These are phyloP conservation scores for Neosalanx taihuensis DNA, from an alignment of 2,797 vertebrate species.

Conservation along the genomic window DNA sequence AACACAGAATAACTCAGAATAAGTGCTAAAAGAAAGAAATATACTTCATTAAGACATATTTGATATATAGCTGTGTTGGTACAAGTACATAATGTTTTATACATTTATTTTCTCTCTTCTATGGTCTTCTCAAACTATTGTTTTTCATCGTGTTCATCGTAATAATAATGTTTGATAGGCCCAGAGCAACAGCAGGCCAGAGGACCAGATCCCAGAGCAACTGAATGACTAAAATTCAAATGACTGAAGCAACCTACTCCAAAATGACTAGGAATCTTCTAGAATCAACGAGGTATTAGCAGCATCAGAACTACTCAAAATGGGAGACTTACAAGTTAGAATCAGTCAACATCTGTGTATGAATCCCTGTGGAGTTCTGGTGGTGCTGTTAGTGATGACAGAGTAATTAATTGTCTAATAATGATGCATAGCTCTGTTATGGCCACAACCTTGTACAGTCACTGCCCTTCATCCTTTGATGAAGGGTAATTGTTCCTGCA, in stretches of 20 bases:
- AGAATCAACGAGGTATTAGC: no score
- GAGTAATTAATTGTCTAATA: slow-evolving; percentile 73
- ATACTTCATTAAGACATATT: not conserved
- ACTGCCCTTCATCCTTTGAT: slow-evolving; percentile 67
- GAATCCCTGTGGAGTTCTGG: slow-evolving; percentile 42
- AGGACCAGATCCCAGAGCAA: slow-evolving; percentile 40
- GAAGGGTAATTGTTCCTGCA: slow-evolving; percentile 67
- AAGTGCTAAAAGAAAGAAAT: no score
- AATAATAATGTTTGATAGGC: not conserved
- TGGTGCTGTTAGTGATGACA: slow-evolving; percentile 56
- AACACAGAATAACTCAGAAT: no score
- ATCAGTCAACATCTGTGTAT: slow-evolving; percentile 47
- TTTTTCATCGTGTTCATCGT: not conserved
- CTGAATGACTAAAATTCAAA: slow-evolving; percentile 1
- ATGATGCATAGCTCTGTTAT: slow-evolving; percentile 67
- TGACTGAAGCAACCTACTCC: slow-evolving; percentile 54
- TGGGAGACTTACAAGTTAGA: no score
- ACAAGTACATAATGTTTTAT: not conserved
- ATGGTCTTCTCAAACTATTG: not conserved
- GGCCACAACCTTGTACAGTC: slow-evolving; percentile 51
- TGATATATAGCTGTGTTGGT: slow-evolving; percentile 10
- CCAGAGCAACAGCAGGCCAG: slow-evolving; percentile 47
- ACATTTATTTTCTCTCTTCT: not conserved
- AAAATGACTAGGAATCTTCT: no score
- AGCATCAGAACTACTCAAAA: no score